Evolutionary conservation across 2,797 vertebrate species (phyloP).

Genomic region (Gallinago nigripennis): DNA sequence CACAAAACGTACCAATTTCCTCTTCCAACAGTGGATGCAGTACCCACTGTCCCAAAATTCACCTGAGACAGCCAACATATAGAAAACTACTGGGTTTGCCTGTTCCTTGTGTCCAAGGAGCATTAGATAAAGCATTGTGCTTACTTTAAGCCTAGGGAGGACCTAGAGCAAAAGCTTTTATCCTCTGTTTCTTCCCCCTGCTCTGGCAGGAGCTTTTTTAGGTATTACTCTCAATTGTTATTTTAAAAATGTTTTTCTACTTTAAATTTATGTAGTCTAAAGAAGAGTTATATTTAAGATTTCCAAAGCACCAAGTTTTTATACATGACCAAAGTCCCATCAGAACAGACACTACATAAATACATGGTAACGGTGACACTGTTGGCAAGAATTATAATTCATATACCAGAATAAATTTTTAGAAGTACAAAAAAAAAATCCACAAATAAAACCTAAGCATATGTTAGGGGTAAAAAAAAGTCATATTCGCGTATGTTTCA

Average conservation of each 20-base stretch:
- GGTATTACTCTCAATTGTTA: background rate
- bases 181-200: background rate
- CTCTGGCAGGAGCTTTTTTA: background rate
- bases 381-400: background rate
- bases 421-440: background rate
- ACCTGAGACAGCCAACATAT: background rate
- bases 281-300: background rate
- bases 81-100: background rate
- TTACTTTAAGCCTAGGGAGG: background rate
- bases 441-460: background rate
- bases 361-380: background rate
- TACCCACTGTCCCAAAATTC: background rate
- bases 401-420: background rate
- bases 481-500: background rate
- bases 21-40: background rate
- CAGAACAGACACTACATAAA: background rate
- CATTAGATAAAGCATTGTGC: background rate
- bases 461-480: background rate
- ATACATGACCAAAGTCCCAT: background rate
- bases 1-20: rapidly evolving
- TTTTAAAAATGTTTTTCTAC: background rate
- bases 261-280: background rate
- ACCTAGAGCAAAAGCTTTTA: background rate
- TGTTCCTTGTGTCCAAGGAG: background rate
- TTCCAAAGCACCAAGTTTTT: background rate